A percentile compares a stretch with the other conserved stretches of the same genome.
Conservation (phyloP, 2,888 invertebrate species). For the Leptinotarsa juncta region DNA sequence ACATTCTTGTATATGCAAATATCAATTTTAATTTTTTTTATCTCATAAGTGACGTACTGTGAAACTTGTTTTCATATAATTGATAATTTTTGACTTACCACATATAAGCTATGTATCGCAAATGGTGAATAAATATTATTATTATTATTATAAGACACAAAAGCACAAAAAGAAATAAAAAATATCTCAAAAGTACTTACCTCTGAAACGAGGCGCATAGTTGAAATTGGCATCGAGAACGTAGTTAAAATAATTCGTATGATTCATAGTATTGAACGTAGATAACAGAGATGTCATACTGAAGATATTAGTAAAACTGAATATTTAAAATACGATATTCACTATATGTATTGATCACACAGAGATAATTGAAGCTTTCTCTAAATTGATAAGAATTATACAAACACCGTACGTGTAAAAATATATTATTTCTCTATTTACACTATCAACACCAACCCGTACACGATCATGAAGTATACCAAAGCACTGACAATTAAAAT, state of each 20-base stretch:
- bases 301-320: conserved; percentile 62
- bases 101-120: too few relatives aligned
- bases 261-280: conserved; percentile 52
- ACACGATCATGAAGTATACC: conserved; percentile 57
- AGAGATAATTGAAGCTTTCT: conserved; percentile 61
- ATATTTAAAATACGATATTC: conserved; percentile 64
- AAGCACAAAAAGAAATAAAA: not conserved
- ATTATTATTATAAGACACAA: too few relatives aligned
- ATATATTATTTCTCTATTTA: conserved; percentile 39
- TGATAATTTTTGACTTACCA: too few relatives aligned
- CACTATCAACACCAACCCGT: conserved; percentile 53
- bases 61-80: too few relatives aligned
- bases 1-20: too few relatives aligned
- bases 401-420: conserved; percentile 44
- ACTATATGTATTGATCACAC: conserved; percentile 60
- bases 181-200: conserved; percentile 49
- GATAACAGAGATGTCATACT: conserved; percentile 63
- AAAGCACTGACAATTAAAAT: conserved; percentile 56
- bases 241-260: conserved; percentile 58
- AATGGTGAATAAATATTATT: too few relatives aligned
- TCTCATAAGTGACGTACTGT: too few relatives aligned
- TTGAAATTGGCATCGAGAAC: conserved; percentile 50
- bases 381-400: conserved; percentile 58
- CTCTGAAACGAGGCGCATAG: conserved; percentile 44
- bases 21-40: too few relatives aligned